Conservation (phyloP, 2,113 vertebrate genomes). For the Neolamprologus modestus region DNA sequence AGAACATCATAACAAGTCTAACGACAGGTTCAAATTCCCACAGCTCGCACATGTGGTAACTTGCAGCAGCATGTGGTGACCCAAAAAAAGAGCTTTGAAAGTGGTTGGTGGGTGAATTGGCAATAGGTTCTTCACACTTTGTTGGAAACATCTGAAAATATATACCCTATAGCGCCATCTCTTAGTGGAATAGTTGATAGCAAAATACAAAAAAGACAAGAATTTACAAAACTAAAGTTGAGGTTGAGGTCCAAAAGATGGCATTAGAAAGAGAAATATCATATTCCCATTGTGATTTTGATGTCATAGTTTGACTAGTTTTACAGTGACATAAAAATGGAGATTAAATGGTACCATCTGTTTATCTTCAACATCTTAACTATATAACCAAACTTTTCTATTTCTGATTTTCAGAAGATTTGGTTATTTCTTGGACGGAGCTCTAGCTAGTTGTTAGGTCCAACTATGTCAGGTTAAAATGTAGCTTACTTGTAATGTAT, state of each 20-base stretch:
- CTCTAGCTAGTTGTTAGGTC: neutral
- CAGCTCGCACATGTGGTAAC: neutral
- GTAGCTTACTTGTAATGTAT: neutral
- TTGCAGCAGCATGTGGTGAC: neutral
- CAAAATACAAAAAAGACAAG: neutral
- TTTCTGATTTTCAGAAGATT: neutral
- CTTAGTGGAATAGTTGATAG: neutral
- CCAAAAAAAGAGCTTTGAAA: neutral
- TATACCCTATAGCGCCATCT: neutral
- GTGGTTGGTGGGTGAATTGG: neutral
- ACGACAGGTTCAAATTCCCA: constrained; percentile 33
- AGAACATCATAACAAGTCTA: constrained; percentile 33
- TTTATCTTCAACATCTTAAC: neutral
- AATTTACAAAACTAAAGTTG: neutral
- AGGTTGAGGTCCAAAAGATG: neutral
- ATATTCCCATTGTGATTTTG: neutral
- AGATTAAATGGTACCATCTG: neutral
- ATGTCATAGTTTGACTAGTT: neutral
- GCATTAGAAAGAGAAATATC: neutral
- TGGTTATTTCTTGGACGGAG: neutral
- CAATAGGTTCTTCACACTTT: neutral
- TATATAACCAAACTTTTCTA: neutral
- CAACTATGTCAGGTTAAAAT: neutral
- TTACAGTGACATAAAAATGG: neutral
- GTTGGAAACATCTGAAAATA: neutral